Base-by-base conservation (phyloP, 1,140 invertebrate genomes). In the Acyrthosiphon pisum region DNA sequence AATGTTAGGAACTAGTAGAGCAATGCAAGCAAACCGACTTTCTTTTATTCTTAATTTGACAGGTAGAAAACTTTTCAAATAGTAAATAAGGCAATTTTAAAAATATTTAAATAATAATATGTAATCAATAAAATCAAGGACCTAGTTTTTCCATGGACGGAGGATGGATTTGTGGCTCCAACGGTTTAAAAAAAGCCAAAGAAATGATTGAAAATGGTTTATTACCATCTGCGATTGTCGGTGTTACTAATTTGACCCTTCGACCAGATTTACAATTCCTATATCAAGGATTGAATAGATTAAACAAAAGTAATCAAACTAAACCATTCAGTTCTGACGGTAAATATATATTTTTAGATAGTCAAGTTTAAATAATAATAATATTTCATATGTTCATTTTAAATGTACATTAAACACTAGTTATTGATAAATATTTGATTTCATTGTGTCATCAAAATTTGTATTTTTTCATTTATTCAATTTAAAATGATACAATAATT, bases 121-220 rank as follows among this genome's bases (percentile, higher is more conserved):
- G 1, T 23, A 6, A 84, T 84, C 6, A 41, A 83, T 83, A 83
- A 41, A 23, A 37, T 30, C 87, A 94, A 96, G 97, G 97, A 93
- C 97, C 97, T 0, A 97, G 97, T 95, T 97, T 96, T 94, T 97
- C 76, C 97, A 97, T 94, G 96, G 96, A 53, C 97, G 97, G n/a
- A 97, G 97, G 95, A 96, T 96, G 11, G 96, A 97, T n/a, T 96
- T 96, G 94, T 95, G 46, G 87, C 9, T 35, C 97, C 11, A 95
- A 97, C 94, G 97, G 97, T 18, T 94, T 98, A 26, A 95, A 96
- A 94, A 95, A 97, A 93, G 97, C 97, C 18, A 95, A 97, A 53
- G 95, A 95, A 91, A 96, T 96, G 41, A 96, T 98, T 35, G 95
- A 96, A 93, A 95, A 95, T 90, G 97, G 96, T 6, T 95, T 96